These are phyloP conservation scores for Drosophila sordidula DNA, from an alignment of 2,888 invertebrate genomes.

Conservation along the genomic window DNA sequence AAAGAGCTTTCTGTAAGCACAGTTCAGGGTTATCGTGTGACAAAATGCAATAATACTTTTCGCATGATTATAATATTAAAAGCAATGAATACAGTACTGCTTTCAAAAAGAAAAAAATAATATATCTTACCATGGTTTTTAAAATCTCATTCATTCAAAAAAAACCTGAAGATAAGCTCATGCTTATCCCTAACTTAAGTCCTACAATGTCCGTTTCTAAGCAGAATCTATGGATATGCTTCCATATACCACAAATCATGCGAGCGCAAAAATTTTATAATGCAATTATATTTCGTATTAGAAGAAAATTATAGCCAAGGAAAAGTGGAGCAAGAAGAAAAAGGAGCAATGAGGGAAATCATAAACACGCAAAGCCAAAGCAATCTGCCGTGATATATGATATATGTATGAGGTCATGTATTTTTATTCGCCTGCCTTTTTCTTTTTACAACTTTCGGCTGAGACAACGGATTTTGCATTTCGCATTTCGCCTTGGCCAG, in stretches of 20 bases:
- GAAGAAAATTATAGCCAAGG: conserved; percentile 46
- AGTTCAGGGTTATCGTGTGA: not conserved
- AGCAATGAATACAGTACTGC: not conserved
- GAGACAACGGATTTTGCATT: conserved; percentile 61
- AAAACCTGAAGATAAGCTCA: not conserved
- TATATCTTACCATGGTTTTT: not conserved
- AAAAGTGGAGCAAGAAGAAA: not conserved
- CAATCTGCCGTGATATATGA: conserved; percentile 74
- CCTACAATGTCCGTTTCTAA: conserved; percentile 14
- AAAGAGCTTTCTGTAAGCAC: too few relatives aligned
- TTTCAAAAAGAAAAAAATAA: too few relatives aligned
- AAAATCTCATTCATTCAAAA: not conserved
- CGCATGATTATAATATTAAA: not conserved
- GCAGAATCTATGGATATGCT: conserved; percentile 18
- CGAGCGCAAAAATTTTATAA: conserved; percentile 55
- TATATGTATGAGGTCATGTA: conserved; percentile 60
- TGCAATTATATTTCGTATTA: conserved; percentile 72
- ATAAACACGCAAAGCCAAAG: conserved; percentile 69
- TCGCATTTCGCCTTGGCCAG: conserved; percentile 33
- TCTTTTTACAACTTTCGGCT: conserved; percentile 45
- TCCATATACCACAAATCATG: conserved; percentile 34
- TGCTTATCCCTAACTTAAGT: conserved; percentile 13
- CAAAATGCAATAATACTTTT: not conserved
- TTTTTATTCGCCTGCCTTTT: conserved; percentile 62
- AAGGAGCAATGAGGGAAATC: conserved; percentile 36